Evolutionary conservation across 2,797 vertebrate genomes (phyloP).

Genomic region (Strix occidentalis): DNA sequence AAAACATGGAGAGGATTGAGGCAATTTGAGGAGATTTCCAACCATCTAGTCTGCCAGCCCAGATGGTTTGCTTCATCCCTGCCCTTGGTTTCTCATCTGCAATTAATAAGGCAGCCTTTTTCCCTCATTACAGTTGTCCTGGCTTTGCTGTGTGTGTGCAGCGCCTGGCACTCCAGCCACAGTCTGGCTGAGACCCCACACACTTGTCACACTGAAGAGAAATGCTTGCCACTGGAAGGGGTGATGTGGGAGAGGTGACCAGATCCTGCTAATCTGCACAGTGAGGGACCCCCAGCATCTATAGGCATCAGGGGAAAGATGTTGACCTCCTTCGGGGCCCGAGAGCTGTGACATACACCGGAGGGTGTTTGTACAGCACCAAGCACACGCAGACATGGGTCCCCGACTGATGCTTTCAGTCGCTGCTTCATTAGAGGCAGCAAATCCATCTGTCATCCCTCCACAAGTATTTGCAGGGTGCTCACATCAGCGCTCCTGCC

Average conservation of each 20-base stretch:
- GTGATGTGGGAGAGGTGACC: background rate
- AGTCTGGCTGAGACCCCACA: background rate
- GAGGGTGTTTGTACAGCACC: background rate
- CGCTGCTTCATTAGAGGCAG: background rate
- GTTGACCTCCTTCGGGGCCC: background rate
- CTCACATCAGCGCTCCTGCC: background rate
- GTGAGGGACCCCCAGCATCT: background rate
- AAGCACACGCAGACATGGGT: accelerated
- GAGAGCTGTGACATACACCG: background rate
- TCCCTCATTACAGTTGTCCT: accelerated
- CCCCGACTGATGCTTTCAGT: background rate
- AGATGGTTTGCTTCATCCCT: background rate
- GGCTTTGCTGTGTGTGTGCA: background rate
- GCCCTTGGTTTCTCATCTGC: background rate
- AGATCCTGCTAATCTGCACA: background rate
- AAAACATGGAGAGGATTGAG: background rate
- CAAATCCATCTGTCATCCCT: background rate
- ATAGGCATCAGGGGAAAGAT: background rate
- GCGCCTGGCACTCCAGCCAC: accelerated
- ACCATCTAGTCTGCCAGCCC: background rate
- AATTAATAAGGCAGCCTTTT: background rate
- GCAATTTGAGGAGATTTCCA: background rate
- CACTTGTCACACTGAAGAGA: background rate
- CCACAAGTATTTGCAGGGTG: accelerated
- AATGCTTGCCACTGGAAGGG: background rate